These are phyloP conservation scores for Callimorpha dominula DNA, from an alignment of 2,888 invertebrate species.

Conservation along the genomic window DNA sequence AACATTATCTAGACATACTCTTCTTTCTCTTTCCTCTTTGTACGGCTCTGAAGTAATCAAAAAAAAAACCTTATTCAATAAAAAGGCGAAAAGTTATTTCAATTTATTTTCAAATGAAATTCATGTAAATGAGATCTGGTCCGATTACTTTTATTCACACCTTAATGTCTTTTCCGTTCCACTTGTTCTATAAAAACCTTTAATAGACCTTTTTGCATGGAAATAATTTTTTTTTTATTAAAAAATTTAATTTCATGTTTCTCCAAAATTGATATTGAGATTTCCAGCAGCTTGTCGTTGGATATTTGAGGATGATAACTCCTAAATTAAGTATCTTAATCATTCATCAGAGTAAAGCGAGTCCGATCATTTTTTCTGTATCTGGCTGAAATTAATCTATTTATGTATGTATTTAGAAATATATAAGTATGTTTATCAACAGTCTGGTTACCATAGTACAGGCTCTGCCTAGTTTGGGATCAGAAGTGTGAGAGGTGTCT, in stretches of 20 bases:
- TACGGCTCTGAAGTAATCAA: neutral
- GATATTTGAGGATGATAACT: neutral
- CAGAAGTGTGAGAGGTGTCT: too few relatives aligned
- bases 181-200: slow-evolving; percentile 22
- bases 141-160: slow-evolving; percentile 43
- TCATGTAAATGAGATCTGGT: slow-evolving; percentile 47
- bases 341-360: too few relatives aligned
- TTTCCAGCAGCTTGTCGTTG: neutral
- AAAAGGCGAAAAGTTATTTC: slow-evolving; percentile 24
- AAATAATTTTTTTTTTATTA: slow-evolving; percentile 1
- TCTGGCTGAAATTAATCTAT: neutral
- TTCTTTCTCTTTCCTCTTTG: too few relatives aligned
- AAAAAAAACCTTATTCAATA: slow-evolving; percentile 10
- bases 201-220: slow-evolving; percentile 20
- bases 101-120: slow-evolving; percentile 43
- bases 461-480: too few relatives aligned
- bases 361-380: neutral
- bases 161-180: slow-evolving; percentile 34
- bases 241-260: neutral
- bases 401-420: too few relatives aligned
- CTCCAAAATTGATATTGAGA: too few relatives aligned
- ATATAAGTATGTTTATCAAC: too few relatives aligned
- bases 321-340: neutral
- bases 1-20: too few relatives aligned
- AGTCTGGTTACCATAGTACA: too few relatives aligned